Evolutionary conservation across 2,113 vertebrate species (phyloP).

Genomic region (Ptilonorhynchus violaceus): DNA sequence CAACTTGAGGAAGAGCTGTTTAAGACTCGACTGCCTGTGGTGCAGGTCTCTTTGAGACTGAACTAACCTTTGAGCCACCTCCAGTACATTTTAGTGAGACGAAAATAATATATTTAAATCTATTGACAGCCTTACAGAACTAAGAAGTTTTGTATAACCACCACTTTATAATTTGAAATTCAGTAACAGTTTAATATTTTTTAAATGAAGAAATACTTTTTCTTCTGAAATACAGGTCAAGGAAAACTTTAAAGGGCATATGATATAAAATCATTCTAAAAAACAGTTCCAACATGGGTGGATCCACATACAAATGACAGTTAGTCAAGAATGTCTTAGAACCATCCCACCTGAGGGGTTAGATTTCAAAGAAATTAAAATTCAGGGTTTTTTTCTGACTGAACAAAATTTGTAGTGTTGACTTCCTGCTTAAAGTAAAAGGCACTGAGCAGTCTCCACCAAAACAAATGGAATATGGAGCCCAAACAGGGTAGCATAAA

Average conservation of each 20-base stretch:
- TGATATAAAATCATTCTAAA: neutral
- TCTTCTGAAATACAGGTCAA: neutral
- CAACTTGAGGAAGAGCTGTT: neutral
- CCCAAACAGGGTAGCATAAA: neutral
- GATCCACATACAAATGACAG: neutral
- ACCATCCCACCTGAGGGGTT: neutral
- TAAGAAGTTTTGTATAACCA: neutral
- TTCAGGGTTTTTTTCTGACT: slow-evolving; percentile 8
- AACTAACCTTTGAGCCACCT: neutral
- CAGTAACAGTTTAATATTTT: neutral
- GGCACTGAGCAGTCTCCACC: neutral
- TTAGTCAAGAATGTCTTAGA: neutral
- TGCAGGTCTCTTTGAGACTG: neutral
- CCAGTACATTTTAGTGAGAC: neutral
- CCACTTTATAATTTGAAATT: neutral
- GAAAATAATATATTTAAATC: neutral
- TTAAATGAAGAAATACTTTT: neutral
- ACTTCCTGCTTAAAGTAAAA: neutral
- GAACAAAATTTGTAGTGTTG: neutral
- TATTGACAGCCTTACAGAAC: neutral
- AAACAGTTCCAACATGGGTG: neutral
- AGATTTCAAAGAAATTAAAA: slow-evolving; percentile 1
- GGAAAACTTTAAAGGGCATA: neutral
- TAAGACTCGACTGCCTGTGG: neutral
- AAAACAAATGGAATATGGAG: neutral